phyloP scores from a whole-genome alignment of 2,113 vertebrate genomes.

The Lagopus leucura region DNA sequence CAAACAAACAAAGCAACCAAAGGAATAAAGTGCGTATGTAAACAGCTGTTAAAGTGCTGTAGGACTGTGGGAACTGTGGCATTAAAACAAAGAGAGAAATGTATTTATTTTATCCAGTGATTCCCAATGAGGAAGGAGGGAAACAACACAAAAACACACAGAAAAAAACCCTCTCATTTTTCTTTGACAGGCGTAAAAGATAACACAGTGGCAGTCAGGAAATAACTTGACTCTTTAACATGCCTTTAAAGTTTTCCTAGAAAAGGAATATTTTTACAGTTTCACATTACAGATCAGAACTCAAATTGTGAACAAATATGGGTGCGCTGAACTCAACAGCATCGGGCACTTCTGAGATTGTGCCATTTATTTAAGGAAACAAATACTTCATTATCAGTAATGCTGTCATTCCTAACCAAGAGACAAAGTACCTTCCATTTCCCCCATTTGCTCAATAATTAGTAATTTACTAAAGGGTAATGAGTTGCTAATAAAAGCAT shows the following conservation, averaged over 20 bases:
- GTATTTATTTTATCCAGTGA: neutral
- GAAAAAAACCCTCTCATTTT: neutral
- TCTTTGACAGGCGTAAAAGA: neutral
- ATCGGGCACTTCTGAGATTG: neutral
- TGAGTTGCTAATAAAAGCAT: conserved; percentile 46
- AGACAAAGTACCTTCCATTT: conserved; percentile 48
- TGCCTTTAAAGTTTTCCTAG: neutral
- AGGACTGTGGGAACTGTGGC: neutral
- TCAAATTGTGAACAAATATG: neutral
- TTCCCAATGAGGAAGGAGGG: neutral
- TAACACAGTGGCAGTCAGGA: neutral
- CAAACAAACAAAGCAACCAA: neutral
- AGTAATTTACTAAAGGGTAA: conserved; percentile 56
- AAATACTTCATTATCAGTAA: conserved; percentile 49
- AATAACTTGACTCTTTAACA: neutral
- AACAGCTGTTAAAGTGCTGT: neutral
- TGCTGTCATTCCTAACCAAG: conserved; percentile 13
- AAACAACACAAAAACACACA: neutral
- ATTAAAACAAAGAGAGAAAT: neutral
- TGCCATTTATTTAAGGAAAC: conserved; percentile 38
- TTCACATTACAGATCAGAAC: neutral
- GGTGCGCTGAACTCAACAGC: neutral
- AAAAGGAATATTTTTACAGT: neutral
- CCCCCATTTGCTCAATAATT: conserved; percentile 42
- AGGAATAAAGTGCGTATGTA: neutral